These are phyloP conservation scores for Plumapathes pennacea DNA, from an alignment of 92 coral and sea anemone genomes.

Conservation along the genomic window DNA sequence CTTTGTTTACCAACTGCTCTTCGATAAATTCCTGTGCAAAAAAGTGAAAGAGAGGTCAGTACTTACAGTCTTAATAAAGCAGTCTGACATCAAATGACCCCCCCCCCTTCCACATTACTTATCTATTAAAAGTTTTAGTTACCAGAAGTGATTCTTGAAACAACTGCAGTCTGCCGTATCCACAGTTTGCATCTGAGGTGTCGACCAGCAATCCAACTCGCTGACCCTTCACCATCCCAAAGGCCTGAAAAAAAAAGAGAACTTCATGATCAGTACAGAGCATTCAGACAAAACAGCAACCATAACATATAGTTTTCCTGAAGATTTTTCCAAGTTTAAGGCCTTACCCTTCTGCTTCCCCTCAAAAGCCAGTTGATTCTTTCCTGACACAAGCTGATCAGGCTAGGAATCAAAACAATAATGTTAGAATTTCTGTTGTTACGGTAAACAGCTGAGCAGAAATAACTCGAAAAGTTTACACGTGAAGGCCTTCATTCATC, in stretches of 20 bases:
- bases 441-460: background rate
- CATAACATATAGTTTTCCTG: background rate
- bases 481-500: too few species aligned
- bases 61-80: background rate
- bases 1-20: constrained; percentile 88
- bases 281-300: background rate
- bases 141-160: constrained; percentile 94
- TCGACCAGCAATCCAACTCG: constrained; percentile 88
- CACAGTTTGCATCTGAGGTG: constrained; percentile 97
- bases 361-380: constrained; percentile 86
- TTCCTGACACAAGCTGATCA: constrained; percentile 84
- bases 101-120: too few species aligned
- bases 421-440: background rate
- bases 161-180: constrained; percentile 85
- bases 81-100: too few species aligned
- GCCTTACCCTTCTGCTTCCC: constrained; percentile 87
- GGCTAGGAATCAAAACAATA: constrained; percentile 22
- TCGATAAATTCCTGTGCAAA: constrained; percentile 69
- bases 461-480: background rate
- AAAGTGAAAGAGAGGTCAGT: background rate
- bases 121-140: background rate
- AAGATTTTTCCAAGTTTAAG: background rate
- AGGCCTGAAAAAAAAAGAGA: constrained; percentile 45
- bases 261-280: background rate
- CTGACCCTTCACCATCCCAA: constrained; percentile 93